phyloP scores from a whole-genome alignment of 2,797 vertebrate species.

The Streptopelia turtur region DNA sequence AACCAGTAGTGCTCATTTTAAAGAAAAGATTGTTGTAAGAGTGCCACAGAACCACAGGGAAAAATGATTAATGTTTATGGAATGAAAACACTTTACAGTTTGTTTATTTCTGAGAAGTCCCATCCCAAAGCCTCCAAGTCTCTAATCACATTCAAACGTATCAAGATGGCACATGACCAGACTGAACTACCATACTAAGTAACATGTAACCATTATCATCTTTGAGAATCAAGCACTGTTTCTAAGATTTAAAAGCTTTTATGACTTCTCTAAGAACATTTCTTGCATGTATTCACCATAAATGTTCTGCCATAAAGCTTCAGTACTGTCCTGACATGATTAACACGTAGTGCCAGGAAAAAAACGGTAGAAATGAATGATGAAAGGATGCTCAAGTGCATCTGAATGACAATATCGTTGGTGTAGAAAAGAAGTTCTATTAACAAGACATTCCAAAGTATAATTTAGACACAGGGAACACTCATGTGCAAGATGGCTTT shows the following conservation, averaged over 20 bases:
- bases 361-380: background rate
- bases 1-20: no score
- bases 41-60: no score
- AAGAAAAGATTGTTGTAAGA: no score
- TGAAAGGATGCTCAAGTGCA: background rate
- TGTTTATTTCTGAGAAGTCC: background rate
- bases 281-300: background rate
- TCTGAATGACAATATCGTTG: background rate
- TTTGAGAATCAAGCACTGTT: background rate
- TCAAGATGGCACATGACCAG: background rate
- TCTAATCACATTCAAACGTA: background rate
- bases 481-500: background rate
- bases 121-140: background rate
- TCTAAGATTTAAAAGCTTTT: background rate
- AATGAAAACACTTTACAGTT: background rate
- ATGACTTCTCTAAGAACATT: background rate
- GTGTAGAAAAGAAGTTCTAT: background rate
- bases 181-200: background rate
- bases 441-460: background rate
- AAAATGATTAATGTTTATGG: no score
- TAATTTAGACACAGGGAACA: background rate
- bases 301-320: background rate
- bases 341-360: background rate
- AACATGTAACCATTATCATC: fast-evolving
- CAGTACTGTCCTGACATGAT: background rate